A percentile compares a stretch with the other conserved stretches of the same genome.
Evolutionary conservation across 1,140 invertebrate genomes (phyloP).

Genomic region (Lasaia peninsularis): DNA sequence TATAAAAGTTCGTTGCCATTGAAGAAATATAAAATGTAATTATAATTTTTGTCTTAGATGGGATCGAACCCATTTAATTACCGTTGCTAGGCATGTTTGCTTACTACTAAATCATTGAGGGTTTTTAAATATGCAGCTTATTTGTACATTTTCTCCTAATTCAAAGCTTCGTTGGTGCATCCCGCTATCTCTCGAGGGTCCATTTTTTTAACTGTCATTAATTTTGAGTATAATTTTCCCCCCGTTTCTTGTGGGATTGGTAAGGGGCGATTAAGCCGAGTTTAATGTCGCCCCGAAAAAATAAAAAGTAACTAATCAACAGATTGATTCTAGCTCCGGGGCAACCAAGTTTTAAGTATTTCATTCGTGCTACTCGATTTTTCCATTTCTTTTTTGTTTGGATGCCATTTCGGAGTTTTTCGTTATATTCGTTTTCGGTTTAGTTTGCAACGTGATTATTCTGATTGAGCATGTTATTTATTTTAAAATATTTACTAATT

Average conservation of each 20-base stretch:
- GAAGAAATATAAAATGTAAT: too few species aligned
- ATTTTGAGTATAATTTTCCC: constrained; percentile 51
- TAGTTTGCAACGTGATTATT: not conserved
- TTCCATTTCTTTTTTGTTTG: constrained; percentile 14
- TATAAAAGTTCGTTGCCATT: too few species aligned
- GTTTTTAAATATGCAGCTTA: not conserved
- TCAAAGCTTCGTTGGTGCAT: constrained; percentile 25
- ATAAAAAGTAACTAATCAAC: constrained; percentile 70
- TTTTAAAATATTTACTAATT: too few species aligned
- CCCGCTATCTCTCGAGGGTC: constrained; percentile 40
- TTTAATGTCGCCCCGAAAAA: constrained; percentile 67
- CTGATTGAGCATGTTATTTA: not conserved
- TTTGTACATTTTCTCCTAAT: not conserved
- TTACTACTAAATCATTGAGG: too few species aligned
- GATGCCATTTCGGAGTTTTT: not conserved
- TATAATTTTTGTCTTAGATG: too few species aligned
- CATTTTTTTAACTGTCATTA: constrained; percentile 68
- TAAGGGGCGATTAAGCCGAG: constrained; percentile 62
- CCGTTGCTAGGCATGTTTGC: too few species aligned
- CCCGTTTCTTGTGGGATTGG: constrained; percentile 41
- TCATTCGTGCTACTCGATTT: constrained; percentile 8
- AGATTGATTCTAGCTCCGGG: constrained; percentile 53
- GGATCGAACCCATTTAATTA: too few species aligned
- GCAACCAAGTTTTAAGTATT: constrained; percentile 28
- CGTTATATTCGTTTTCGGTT: not conserved